Percentiles rank a stretch among this genome's conserved stretches.
Evolutionary conservation across 2,888 invertebrate species (phyloP).

Genomic region (Leptinotarsa tumamoca): DNA sequence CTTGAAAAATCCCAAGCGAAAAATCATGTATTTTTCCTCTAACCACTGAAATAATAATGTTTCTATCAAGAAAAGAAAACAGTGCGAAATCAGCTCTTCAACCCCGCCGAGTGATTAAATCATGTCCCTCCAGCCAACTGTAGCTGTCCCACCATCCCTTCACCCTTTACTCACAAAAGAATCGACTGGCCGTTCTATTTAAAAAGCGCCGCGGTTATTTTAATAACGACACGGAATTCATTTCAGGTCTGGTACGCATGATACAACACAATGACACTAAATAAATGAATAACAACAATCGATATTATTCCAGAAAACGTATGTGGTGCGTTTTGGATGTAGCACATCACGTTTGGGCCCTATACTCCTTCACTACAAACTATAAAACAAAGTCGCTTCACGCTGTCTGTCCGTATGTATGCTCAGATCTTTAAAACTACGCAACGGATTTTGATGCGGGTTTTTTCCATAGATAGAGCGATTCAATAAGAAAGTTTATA

Average conservation of each 20-base stretch:
- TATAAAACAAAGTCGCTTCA: too few species aligned
- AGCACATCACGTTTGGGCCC: not conserved
- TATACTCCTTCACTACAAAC: too few species aligned
- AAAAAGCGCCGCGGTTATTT: conserved; percentile 33
- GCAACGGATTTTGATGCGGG: too few species aligned
- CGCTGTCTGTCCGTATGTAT: too few species aligned
- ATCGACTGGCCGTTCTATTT: conserved; percentile 32
- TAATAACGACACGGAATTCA: conserved; percentile 33
- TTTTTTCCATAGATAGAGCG: too few species aligned
- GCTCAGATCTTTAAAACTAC: too few species aligned
- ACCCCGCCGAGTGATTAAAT: not conserved
- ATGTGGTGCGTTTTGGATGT: not conserved
- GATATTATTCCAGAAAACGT: conserved; percentile 45
- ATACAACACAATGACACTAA: conserved; percentile 52
- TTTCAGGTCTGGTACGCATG: conserved; percentile 42
- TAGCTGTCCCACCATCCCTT: not conserved
- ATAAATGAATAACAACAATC: conserved; percentile 59
- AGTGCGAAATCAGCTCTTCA: not conserved
- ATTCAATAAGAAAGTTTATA: too few species aligned
- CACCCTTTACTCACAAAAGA: conserved; percentile 26
- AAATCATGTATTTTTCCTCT: too few species aligned
- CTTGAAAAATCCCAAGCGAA: too few species aligned
- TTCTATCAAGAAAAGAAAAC: not conserved
- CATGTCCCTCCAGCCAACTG: not conserved
- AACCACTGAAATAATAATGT: too few species aligned